Evolutionary conservation across 2,113 vertebrate genomes (phyloP), one percentile per base, ranked within the genome.

Genomic region (Plestiodon gilberti): DNA sequence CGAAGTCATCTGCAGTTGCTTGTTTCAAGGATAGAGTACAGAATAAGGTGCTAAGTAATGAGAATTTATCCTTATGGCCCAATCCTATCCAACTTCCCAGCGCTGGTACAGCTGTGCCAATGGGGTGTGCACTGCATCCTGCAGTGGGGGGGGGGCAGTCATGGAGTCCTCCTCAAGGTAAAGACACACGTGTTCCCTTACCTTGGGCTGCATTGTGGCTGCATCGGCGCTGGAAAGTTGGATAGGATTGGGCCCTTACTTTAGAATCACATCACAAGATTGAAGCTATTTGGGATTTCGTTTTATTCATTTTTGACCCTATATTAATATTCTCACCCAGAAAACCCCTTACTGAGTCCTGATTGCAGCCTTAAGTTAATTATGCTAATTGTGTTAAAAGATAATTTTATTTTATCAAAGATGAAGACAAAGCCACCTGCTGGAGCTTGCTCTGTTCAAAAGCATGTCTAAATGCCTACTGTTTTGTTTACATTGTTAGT

Each of bases 401-500:
- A 40, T 71, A 83, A 89, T 89, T 48, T 30, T 77, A n/a, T 89
- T 74, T 59, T 62, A 55, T 64, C 77, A 85, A 48, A 85, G 40
- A 80, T 87, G 79, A 83, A 71, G 25, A 30, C 78, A 82, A 86
- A 55, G 89, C 62, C 43, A 38, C 0, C 73, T 87, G 57, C 38
- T 35, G 4, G 13, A 38, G 79, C 33, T 70, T 14, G 85, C 76
- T 38, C 86, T 78, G 9, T 40, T 82, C 85, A 83, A 59, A 65
- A 57, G 5, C 17, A 67, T 81, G 86, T 82, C 28, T 71, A 55
- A 70, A 74, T 87, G 30, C 71, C 40, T 90, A 40, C 25, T 82
- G 14, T 90, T 88, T 87, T 75, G 15, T 76, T 90, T 88, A 55
- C 33, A 88, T 82, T 87, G 43, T 52, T 89, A 83, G 73, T 64